These are phyloP conservation scores for Ceratina calcarata DNA, from an alignment of 1,140 invertebrate genomes.

Conservation along the genomic window DNA sequence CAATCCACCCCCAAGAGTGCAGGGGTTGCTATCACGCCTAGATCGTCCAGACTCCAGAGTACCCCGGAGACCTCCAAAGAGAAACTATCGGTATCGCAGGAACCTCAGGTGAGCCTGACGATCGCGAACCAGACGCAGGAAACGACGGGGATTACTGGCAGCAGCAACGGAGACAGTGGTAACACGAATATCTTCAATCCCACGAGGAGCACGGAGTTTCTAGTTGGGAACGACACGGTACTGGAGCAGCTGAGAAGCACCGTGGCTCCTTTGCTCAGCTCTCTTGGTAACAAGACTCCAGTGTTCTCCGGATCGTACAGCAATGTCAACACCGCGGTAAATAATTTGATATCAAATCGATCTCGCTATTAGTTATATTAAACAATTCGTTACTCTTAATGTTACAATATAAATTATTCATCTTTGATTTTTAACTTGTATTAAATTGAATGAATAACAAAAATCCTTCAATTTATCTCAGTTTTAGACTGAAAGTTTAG, in stretches of 20 bases:
- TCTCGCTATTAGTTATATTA: background rate
- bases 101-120: slow-evolving; percentile 63
- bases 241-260: slow-evolving; percentile 76
- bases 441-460: no score
- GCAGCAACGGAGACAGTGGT: slow-evolving; percentile 67
- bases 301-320: slow-evolving; percentile 72
- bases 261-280: slow-evolving; percentile 75
- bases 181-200: slow-evolving; percentile 77
- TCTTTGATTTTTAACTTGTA: no score
- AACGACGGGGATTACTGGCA: slow-evolving; percentile 64
- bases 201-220: slow-evolving; percentile 62
- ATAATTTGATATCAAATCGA: slow-evolving; percentile 2
- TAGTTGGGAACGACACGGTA: slow-evolving; percentile 70
- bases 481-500: no score
- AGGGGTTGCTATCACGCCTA: slow-evolving; percentile 72
- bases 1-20: slow-evolving; percentile 23
- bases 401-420: no score
- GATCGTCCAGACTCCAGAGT: slow-evolving; percentile 48
- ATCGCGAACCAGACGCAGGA: slow-evolving; percentile 58
- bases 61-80: slow-evolving; percentile 40
- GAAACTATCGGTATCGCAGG: slow-evolving; percentile 63
- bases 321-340: slow-evolving; percentile 72
- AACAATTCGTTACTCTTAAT: no score
- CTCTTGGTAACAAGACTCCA: slow-evolving; percentile 71
- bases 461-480: no score